Conservation (phyloP, 2,888 invertebrate species). For the Mesoligia furuncula region DNA sequence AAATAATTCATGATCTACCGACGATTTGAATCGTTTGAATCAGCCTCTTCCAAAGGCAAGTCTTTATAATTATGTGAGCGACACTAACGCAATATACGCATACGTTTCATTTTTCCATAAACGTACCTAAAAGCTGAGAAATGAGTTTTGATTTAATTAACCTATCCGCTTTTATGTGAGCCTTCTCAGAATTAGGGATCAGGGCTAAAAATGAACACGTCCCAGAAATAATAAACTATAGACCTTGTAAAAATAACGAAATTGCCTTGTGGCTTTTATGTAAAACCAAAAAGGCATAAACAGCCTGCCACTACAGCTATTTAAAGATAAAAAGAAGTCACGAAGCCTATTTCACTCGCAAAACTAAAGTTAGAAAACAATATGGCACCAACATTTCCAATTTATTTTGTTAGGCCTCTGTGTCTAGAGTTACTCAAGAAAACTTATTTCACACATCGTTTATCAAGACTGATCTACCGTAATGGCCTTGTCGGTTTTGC, state of each 20-base stretch:
- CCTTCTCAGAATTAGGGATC: neutral
- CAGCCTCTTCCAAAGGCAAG: neutral
- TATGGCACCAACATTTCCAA: conserved; percentile 58
- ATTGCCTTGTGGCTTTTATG: conserved; percentile 10
- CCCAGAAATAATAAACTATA: conserved; percentile 12
- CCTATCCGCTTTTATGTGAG: neutral
- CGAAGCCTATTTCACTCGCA: conserved; percentile 41
- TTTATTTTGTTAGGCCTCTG: conserved; percentile 52
- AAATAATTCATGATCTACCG: no score
- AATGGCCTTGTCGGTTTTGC: conserved; percentile 14
- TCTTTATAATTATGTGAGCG: no score
- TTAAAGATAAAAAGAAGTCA: conserved; percentile 37
- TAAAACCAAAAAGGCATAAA: conserved; percentile 28
- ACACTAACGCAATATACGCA: neutral
- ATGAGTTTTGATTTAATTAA: neutral
- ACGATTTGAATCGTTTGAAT: neutral
- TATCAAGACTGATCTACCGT: conserved; percentile 48
- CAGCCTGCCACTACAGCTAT: conserved; percentile 24
- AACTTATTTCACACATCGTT: conserved; percentile 63
- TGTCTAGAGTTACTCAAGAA: conserved; percentile 44
- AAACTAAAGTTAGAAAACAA: conserved; percentile 56
- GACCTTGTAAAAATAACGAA: neutral
- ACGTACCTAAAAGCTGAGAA: neutral
- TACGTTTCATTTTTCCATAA: neutral
- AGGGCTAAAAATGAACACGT: neutral